A percentile compares a stretch with the other conserved stretches of the same genome.
Evolutionary conservation across 1,140 invertebrate species (phyloP).

Genomic region (Hirudo medicinalis): DNA sequence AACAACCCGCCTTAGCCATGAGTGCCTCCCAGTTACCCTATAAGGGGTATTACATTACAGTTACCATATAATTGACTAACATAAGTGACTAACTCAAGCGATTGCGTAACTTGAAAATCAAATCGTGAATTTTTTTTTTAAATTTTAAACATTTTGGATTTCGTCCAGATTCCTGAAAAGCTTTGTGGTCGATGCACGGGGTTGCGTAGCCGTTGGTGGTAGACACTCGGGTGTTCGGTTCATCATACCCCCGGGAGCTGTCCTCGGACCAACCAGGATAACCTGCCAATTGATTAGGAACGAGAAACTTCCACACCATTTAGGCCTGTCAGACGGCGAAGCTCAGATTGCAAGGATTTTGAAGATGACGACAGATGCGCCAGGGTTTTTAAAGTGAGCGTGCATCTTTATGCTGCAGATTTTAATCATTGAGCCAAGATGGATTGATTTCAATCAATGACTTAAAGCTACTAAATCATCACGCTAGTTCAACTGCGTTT

Average conservation of each 20-base stretch:
- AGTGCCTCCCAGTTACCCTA: no score
- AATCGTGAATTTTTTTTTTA: no score
- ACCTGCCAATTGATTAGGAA: conserved; percentile 75
- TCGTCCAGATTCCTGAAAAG: conserved; percentile 81
- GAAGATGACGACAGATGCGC: not conserved
- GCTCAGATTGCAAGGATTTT: conserved; percentile 14
- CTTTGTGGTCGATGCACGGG: conserved; percentile 94
- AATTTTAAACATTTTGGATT: not conserved
- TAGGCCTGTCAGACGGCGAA: conserved; percentile 11
- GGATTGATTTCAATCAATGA: not conserved
- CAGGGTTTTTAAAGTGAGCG: conserved; percentile 23
- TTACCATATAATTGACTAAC: no score
- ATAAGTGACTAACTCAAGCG: no score
- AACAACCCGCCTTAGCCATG: no score
- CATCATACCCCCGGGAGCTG: conserved; percentile 70
- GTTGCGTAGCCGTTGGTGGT: conserved; percentile 94
- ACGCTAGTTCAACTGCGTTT: not conserved
- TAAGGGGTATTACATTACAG: no score
- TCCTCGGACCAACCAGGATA: conserved; percentile 72
- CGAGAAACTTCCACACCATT: not conserved
- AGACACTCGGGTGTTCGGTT: conserved; percentile 91
- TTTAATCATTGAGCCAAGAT: no score
- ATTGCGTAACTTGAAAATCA: no score
- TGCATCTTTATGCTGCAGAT: not conserved
- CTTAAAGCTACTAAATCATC: not conserved